A percentile compares a stretch with the other conserved stretches of the same genome.
Evolutionary conservation across 1,140 invertebrate species (phyloP).

Genomic region (Drosophila santomea): DNA sequence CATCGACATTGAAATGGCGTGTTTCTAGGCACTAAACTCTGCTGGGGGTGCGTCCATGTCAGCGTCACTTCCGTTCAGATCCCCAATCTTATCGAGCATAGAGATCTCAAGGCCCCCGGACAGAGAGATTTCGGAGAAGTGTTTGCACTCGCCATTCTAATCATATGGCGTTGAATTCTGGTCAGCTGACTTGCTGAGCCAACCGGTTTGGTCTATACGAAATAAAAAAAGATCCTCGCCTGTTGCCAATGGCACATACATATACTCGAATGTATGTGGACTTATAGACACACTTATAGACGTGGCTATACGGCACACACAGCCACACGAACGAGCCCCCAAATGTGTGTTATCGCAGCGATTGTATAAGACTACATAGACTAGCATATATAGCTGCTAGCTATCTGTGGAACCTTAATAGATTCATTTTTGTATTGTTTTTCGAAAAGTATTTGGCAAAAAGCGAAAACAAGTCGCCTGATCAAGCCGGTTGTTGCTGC

Average conservation of each 20-base stretch:
- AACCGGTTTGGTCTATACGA: conserved; percentile 59
- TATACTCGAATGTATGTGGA: neutral
- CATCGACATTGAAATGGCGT: conserved; percentile 11
- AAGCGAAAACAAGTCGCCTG: conserved; percentile 46
- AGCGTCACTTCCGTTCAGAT: conserved; percentile 52
- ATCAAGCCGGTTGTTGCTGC: conserved; percentile 44
- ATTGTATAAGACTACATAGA: conserved; percentile 57
- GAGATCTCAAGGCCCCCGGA: conserved; percentile 18
- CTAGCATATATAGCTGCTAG: neutral
- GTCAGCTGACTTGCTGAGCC: conserved; percentile 62
- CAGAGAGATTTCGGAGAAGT: conserved; percentile 29
- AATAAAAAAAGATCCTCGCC: conserved; percentile 24
- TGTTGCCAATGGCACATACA: conserved; percentile 66
- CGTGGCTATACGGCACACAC: conserved; percentile 48
- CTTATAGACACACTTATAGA: conserved; percentile 18
- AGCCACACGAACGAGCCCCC: conserved; percentile 67
- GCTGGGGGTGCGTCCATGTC: conserved; percentile 39
- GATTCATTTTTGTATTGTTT: conserved; percentile 43
- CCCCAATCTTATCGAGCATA: conserved; percentile 26
- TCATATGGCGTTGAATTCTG: conserved; percentile 66
- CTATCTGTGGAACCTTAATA: conserved; percentile 26
- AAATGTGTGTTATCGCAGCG: conserved; percentile 70
- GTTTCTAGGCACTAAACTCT: conserved; percentile 2
- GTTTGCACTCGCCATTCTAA: conserved; percentile 49
- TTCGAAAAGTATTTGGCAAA: conserved; percentile 26